Evolutionary conservation across 2,113 vertebrate species (phyloP).

Genomic region (Sapajus apella): DNA sequence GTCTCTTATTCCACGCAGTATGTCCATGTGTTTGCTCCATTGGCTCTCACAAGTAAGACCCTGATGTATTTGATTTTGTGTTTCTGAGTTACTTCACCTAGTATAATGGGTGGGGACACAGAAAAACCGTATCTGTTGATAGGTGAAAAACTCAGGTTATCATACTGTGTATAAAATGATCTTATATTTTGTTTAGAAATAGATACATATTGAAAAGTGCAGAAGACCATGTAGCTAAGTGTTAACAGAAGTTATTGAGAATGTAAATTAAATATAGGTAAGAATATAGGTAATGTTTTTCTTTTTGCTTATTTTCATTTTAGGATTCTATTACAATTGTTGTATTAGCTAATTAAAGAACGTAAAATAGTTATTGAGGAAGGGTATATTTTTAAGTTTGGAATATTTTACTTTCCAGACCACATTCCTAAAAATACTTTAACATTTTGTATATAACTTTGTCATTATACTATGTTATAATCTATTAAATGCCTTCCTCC

Average conservation of each 20-base stretch:
- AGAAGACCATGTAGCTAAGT: neutral
- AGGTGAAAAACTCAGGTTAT: neutral
- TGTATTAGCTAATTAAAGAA: neutral
- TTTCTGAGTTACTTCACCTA: no score
- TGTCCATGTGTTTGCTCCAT: no score
- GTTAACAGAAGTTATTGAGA: neutral
- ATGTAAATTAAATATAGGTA: neutral
- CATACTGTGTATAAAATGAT: neutral
- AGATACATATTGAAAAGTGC: neutral
- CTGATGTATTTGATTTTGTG: no score
- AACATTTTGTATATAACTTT: neutral
- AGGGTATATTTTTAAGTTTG: neutral
- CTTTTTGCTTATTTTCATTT: neutral
- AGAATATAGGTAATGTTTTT: neutral
- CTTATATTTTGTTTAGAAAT: constrained; percentile 6
- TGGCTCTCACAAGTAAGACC: no score
- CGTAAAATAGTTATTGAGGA: neutral
- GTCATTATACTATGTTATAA: neutral
- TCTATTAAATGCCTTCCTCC: neutral
- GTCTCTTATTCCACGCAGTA: no score
- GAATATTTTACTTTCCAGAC: neutral
- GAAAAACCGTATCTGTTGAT: neutral
- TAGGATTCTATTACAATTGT: neutral
- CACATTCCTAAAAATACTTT: neutral
- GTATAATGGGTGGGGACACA: no score